Evolutionary conservation across 2,888 invertebrate genomes (phyloP), one percentile per base, ranked within the genome.

Genomic region (Latheticus oryzae): DNA sequence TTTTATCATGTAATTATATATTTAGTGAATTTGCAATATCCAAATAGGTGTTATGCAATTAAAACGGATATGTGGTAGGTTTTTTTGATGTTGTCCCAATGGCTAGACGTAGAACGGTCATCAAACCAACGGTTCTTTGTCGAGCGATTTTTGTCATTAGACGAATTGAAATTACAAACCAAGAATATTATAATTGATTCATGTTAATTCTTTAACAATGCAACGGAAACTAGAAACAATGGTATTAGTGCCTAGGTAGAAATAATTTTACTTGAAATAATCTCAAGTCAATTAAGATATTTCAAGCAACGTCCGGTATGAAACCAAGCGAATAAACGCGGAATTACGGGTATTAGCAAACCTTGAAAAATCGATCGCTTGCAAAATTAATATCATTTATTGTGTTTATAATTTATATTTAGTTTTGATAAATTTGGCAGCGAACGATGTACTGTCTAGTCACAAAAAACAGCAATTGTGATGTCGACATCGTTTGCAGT

Each of bases 111-210:
- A 30, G 28, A 45, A 45, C 45, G 45, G 45, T 45, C 45, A 45
- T 45, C 45, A 45, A 13, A 19, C 30, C 45, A 45, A 45, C 45
- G 45, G 45, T 48, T 48, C 35, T 48, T 48, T 47, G 28, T 28
- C 28, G 15, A 17, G 23, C 11, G 26, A 23, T 38, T 23, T 21
- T 8, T 12, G 8, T 38, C 8, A n/a, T n/a, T n/a, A n/a, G n/a
- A n/a, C n/a, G n/a, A n/a, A n/a, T n/a, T n/a, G n/a, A n/a, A n/a
- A n/a, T n/a, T n/a, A n/a, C n/a, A n/a, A n/a, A n/a, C n/a, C n/a
- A n/a, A n/a, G n/a, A n/a, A n/a, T n/a, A n/a, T n/a, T n/a, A n/a
- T n/a, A n/a, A n/a, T n/a, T n/a, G n/a, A n/a, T n/a, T n/a, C n/a
- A n/a, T n/a, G n/a, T n/a, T n/a, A n/a, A n/a, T n/a, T n/a, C n/a